These are phyloP conservation scores for Rhagonycha fulva DNA, from an alignment of 2,888 invertebrate species.

Conservation along the genomic window DNA sequence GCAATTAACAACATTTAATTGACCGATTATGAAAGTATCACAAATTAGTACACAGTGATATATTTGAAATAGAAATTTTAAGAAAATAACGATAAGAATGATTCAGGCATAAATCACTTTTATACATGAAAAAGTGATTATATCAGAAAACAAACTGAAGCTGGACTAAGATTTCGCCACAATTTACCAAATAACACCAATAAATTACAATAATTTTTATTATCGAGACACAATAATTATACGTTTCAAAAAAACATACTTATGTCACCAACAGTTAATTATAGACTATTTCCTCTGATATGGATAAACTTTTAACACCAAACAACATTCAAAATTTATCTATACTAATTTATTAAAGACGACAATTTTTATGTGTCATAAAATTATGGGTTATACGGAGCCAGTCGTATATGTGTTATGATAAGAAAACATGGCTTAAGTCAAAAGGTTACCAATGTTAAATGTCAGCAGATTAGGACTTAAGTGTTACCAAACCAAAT, in stretches of 20 bases:
- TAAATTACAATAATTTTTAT: slow-evolving; percentile 6
- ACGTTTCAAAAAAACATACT: slow-evolving; percentile 5
- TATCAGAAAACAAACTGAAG: not conserved
- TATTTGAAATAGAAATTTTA: not conserved
- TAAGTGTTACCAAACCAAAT: slow-evolving; percentile 24
- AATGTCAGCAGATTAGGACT: slow-evolving; percentile 20
- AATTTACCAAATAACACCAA: slow-evolving; percentile 9
- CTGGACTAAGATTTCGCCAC: slow-evolving; percentile 9
- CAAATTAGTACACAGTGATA: slow-evolving; percentile 1
- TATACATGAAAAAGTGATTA: slow-evolving; percentile 1
- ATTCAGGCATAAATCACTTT: not conserved
- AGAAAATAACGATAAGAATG: not conserved
- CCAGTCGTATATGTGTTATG: slow-evolving; percentile 16
- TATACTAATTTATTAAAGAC: slow-evolving; percentile 22
- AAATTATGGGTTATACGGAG: slow-evolving; percentile 16
- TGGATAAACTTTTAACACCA: slow-evolving; percentile 29
- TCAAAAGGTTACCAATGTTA: slow-evolving; percentile 16
- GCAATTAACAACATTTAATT: slow-evolving; percentile 1
- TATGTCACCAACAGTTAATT: slow-evolving; percentile 17
- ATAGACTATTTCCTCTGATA: slow-evolving; percentile 19
- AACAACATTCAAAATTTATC: slow-evolving; percentile 29
- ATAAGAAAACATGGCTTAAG: slow-evolving; percentile 22
- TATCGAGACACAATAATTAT: not conserved
- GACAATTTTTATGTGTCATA: slow-evolving; percentile 29
- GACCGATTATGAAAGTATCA: not conserved